phyloP scores from a whole-genome alignment of 2,797 vertebrate genomes.

The Schizothorax lantsangensis region DNA sequence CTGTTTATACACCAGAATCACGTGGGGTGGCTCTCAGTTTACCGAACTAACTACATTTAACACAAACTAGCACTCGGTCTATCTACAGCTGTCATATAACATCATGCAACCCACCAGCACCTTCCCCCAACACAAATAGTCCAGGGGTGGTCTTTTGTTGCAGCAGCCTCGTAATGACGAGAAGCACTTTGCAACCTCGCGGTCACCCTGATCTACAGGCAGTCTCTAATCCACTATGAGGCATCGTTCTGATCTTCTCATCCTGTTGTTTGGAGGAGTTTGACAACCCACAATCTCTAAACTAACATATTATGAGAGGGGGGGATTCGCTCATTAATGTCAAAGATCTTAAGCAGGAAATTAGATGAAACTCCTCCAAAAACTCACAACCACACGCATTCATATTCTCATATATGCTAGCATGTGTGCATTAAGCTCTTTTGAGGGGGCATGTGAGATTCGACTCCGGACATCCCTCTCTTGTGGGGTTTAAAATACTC shows the following conservation, averaged over 20 bases:
- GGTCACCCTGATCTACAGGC: slow-evolving; percentile 35
- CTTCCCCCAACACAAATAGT: slow-evolving; percentile 51
- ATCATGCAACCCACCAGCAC: slow-evolving; percentile 31
- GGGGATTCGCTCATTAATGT: slow-evolving; percentile 33
- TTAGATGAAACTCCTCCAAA: slow-evolving; percentile 47
- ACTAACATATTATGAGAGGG: slow-evolving; percentile 50
- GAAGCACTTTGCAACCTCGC: slow-evolving; percentile 40
- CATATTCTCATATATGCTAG: slow-evolving; percentile 4
- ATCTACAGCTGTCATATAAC: slow-evolving; percentile 45
- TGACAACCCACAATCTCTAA: slow-evolving; percentile 48
- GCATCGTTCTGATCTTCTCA: slow-evolving; percentile 41
- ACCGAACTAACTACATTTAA: slow-evolving; percentile 24
- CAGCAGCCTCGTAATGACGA: slow-evolving; percentile 19
- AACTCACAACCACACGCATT: slow-evolving; percentile 40
- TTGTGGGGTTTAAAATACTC: slow-evolving; percentile 16
- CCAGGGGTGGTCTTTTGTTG: slow-evolving; percentile 48
- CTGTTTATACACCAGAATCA: slow-evolving; percentile 39
- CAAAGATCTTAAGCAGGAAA: slow-evolving; percentile 43
- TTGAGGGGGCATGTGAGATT: neutral
- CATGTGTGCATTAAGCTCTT: neutral
- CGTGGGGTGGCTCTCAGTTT: slow-evolving; percentile 29
- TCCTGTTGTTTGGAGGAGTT: slow-evolving; percentile 45
- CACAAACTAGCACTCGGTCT: slow-evolving; percentile 36
- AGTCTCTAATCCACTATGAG: slow-evolving; percentile 32
- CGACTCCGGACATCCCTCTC: slow-evolving; percentile 11